Percentiles rank a stretch among this genome's conserved stretches.
phyloP scores from a whole-genome alignment of 2,797 vertebrate species.

The Myoxocephalus aenaeus region DNA sequence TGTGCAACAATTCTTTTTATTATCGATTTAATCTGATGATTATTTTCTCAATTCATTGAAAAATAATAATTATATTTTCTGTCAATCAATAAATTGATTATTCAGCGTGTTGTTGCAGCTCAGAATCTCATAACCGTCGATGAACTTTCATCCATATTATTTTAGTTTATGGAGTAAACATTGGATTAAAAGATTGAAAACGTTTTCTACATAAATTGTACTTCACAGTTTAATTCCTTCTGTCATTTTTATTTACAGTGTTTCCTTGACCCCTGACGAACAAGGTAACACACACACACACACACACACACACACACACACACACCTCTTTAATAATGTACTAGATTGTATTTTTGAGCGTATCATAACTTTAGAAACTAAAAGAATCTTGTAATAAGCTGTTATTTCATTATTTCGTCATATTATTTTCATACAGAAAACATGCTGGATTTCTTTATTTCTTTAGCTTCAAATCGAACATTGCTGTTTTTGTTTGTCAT shows the following conservation, averaged over 20 bases:
- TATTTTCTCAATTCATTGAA: not conserved
- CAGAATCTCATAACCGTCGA: too few relatives aligned
- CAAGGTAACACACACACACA: slow-evolving; percentile 76
- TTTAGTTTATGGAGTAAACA: too few relatives aligned
- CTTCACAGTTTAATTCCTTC: not conserved
- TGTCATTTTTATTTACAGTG: slow-evolving; percentile 59
- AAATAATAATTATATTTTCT: too few relatives aligned
- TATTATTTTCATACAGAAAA: not conserved
- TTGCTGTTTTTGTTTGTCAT: not conserved
- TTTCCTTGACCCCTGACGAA: slow-evolving; percentile 79
- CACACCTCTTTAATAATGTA: not conserved
- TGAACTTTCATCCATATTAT: too few relatives aligned
- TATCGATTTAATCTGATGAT: too few relatives aligned
- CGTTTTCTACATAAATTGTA: too few relatives aligned
- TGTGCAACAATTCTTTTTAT: too few relatives aligned
- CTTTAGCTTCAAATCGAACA: not conserved
- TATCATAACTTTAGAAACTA: too few relatives aligned
- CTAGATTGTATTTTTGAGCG: too few relatives aligned
- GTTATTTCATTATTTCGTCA: too few relatives aligned
- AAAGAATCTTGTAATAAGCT: too few relatives aligned
- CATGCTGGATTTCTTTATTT: not conserved
- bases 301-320: slow-evolving; percentile 25
- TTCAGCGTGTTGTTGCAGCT: not conserved
- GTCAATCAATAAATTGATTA: not conserved
- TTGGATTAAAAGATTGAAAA: too few relatives aligned